A percentile compares a stretch with the other conserved stretches of the same genome.
phyloP scores from a whole-genome alignment of 2,888 invertebrate genomes.

The Mayetiola destructor region DNA sequence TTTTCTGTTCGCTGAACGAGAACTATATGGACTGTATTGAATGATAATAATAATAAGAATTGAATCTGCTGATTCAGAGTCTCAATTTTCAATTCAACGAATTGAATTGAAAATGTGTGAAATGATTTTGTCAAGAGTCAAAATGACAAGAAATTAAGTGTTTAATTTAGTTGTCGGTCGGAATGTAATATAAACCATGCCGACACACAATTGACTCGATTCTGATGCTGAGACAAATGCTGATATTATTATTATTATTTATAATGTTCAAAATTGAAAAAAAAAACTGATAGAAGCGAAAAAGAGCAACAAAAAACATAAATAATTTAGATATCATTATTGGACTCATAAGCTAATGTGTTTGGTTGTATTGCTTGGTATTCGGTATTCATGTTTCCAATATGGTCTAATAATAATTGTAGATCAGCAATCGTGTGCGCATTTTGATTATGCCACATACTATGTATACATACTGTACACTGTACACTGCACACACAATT shows the following conservation, averaged over 20 bases:
- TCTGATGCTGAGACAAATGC: neutral
- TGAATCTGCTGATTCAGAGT: neutral
- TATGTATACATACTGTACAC: too few relatives aligned
- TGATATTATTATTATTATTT: slow-evolving; percentile 1
- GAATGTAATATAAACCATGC: neutral
- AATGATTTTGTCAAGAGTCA: neutral
- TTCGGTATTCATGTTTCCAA: too few relatives aligned
- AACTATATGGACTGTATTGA: too few relatives aligned
- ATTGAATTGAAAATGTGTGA: neutral
- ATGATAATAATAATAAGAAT: too few relatives aligned
- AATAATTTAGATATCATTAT: neutral
- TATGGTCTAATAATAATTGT: too few relatives aligned
- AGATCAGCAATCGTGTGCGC: too few relatives aligned
- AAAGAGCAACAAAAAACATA: neutral
- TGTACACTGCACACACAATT: too few relatives aligned
- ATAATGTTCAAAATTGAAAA: neutral
- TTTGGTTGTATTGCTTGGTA: neutral
- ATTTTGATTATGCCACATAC: too few relatives aligned
- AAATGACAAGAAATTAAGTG: neutral
- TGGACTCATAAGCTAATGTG: neutral
- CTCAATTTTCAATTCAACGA: neutral
- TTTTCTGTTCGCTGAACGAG: too few relatives aligned
- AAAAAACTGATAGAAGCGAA: neutral
- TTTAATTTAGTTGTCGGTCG: neutral
- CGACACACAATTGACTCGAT: neutral